phyloP scores from a whole-genome alignment of 2,888 invertebrate species.

The Trichogramma evanescens region DNA sequence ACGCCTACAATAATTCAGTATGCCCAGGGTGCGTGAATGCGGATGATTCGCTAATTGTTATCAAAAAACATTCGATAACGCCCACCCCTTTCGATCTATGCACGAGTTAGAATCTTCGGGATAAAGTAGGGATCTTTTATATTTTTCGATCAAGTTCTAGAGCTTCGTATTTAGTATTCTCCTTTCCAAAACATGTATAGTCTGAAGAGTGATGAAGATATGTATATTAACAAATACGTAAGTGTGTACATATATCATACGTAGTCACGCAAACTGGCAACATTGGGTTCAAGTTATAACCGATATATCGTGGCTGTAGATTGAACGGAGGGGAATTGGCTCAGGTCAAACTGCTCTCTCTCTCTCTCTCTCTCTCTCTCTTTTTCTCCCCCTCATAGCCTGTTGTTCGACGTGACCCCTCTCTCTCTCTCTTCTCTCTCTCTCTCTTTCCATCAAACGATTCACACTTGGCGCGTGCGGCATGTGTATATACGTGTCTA shows the following conservation, averaged over 20 bases:
- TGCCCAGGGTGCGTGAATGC: too few relatives aligned
- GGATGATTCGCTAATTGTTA: too few relatives aligned
- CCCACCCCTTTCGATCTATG: too few relatives aligned
- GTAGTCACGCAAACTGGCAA: slow-evolving; percentile 19
- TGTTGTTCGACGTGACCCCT: not conserved
- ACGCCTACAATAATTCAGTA: too few relatives aligned
- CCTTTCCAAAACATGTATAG: too few relatives aligned
- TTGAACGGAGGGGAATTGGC: slow-evolving; percentile 47
- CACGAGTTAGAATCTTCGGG: too few relatives aligned
- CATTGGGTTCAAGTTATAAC: slow-evolving; percentile 38
- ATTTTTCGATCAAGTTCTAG: too few relatives aligned
- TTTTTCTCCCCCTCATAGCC: not conserved
- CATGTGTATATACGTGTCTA: slow-evolving; percentile 20
- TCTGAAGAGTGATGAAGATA: too few relatives aligned
- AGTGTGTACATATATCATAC: not conserved
- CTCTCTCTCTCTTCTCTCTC: not conserved
- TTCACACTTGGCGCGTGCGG: too few relatives aligned
- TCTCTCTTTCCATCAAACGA: not conserved
- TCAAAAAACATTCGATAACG: too few relatives aligned
- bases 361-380: slow-evolving; percentile 1
- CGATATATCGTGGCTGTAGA: slow-evolving; percentile 45
- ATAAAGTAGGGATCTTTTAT: too few relatives aligned
- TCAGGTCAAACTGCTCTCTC: slow-evolving; percentile 39
- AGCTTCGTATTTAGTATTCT: too few relatives aligned
- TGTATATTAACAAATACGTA: not conserved